These are phyloP conservation scores for Xanthorhoe designata DNA, from an alignment of 2,888 invertebrate genomes.

Conservation along the genomic window DNA sequence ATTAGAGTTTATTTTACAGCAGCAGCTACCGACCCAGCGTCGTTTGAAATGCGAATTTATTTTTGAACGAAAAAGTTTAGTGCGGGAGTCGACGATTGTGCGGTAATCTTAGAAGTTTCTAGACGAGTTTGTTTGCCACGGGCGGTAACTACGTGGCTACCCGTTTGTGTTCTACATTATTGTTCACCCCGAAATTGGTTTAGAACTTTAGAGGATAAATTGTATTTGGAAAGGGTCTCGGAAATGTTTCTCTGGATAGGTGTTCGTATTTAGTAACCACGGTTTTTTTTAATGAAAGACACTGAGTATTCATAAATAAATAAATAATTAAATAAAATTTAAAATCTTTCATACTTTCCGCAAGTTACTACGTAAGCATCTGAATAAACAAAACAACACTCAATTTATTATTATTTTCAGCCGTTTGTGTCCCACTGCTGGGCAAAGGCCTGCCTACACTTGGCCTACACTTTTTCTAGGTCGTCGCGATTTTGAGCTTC, in stretches of 20 bases:
- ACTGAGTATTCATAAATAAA: too few relatives aligned
- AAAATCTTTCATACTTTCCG: too few relatives aligned
- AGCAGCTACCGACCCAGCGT: neutral
- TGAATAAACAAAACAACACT: too few relatives aligned
- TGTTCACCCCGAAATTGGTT: slow-evolving; percentile 27
- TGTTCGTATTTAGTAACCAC: neutral
- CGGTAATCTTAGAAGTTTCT: slow-evolving; percentile 32
- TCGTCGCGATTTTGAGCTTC: too few relatives aligned
- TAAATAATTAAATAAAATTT: too few relatives aligned
- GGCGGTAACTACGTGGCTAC: slow-evolving; percentile 29
- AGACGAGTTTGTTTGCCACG: slow-evolving; percentile 16
- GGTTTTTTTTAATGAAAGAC: neutral
- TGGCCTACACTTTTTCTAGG: too few relatives aligned
- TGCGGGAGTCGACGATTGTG: slow-evolving; percentile 12
- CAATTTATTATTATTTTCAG: too few relatives aligned
- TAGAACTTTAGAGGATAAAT: slow-evolving; percentile 15
- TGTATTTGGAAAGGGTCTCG: slow-evolving; percentile 10
- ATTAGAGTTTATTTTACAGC: neutral
- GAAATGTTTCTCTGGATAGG: neutral
- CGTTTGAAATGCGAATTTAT: slow-evolving; percentile 46
- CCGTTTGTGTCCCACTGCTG: too few relatives aligned
- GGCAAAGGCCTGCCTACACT: too few relatives aligned
- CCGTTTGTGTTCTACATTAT: slow-evolving; percentile 27
- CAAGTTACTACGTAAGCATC: too few relatives aligned
- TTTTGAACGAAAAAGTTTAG: slow-evolving; percentile 48